A percentile compares a stretch with the other conserved stretches of the same genome.
These are phyloP conservation scores for Actias luna DNA, from an alignment of 2,888 invertebrate genomes.

Conservation along the genomic window DNA sequence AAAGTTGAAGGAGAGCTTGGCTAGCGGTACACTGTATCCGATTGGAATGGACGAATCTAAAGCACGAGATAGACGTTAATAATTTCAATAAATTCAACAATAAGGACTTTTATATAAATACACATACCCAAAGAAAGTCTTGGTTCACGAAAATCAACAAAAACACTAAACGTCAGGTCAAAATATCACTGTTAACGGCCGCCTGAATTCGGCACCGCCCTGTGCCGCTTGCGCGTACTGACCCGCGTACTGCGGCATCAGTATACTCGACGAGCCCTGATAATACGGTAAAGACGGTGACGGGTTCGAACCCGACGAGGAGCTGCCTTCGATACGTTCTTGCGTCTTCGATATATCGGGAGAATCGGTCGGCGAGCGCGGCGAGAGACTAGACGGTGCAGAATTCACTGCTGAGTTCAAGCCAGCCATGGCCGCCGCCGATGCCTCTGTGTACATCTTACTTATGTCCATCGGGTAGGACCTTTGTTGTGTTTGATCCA, in stretches of 20 bases:
- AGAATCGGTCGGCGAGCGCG: conserved; percentile 77
- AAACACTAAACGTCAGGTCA: conserved; percentile 84
- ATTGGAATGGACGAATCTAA: neutral
- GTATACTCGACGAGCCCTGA: conserved; percentile 80
- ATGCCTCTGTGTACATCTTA: conserved; percentile 85
- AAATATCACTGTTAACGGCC: conserved; percentile 90
- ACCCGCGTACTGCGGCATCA: conserved; percentile 86
- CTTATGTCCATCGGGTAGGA: conserved; percentile 84
- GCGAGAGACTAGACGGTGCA: conserved; percentile 71
- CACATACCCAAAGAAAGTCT: conserved; percentile 3
- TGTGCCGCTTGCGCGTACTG: conserved; percentile 81
- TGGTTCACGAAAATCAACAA: conserved; percentile 8
- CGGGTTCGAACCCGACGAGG: conserved; percentile 84
- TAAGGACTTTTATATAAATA: conserved; percentile 11
- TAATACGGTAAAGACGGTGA: conserved; percentile 83
- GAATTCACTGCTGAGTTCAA: conserved; percentile 70
- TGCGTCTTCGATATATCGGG: conserved; percentile 78
- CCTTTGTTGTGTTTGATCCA: conserved; percentile 83
- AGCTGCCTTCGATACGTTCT: conserved; percentile 80
- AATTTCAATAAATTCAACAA: neutral
- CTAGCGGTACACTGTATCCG: too few species aligned
- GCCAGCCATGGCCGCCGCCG: conserved; percentile 82
- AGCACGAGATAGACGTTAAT: neutral
- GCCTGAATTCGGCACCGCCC: conserved; percentile 85
- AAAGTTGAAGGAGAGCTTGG: too few species aligned